Evolutionary conservation across 2,888 invertebrate species (phyloP), one percentile per base, ranked within the genome.

Genomic region (Pristionchus mayeri): DNA sequence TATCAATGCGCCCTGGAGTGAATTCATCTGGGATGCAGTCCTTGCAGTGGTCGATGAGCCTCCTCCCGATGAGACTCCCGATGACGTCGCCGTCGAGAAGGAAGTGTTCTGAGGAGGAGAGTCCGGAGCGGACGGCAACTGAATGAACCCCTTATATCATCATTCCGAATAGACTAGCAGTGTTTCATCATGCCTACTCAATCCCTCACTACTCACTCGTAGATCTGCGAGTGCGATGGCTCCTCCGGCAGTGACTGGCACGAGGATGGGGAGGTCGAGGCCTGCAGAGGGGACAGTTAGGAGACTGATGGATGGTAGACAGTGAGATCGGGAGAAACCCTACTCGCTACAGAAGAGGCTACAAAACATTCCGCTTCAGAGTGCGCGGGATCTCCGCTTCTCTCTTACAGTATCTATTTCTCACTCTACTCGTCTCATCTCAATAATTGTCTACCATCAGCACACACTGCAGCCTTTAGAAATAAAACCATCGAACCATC

Each of bases 341-440:
- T 44, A 6, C 44, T 44, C 13, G 6, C 44, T 44, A 13, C 44
- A 34, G 63, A 37, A 63, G 34, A 63, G 30, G 34, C 34, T 63
- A 63, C 63, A 63, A 63, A 63, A 63, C 34, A 37, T 63, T n/a
- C 63, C 30, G 63, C 63, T 63, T 63, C 34, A 63, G 63, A 63
- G 63, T 63, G 63, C 63, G 63, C 63, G 63, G 34, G 63, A 37
- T 63, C 63, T 63, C 34, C 34, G 63, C 30, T 63, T 63, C 63
- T 34, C 4, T 21, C 34, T 34, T 63, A 34, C 63, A 30, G 30
- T 6, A 30, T 63, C 63, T 27, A 30, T 63, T 6, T 21, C 63
- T 18, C 18, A 24, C 57, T 57, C 27, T 21, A 4, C 57, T 7
- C 30, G 21, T 34, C 63, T 34, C 60, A 13, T 18, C 34, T 4